Evolutionary conservation across 2,113 vertebrate genomes (phyloP).

Genomic region (Copsychus sechellarum): DNA sequence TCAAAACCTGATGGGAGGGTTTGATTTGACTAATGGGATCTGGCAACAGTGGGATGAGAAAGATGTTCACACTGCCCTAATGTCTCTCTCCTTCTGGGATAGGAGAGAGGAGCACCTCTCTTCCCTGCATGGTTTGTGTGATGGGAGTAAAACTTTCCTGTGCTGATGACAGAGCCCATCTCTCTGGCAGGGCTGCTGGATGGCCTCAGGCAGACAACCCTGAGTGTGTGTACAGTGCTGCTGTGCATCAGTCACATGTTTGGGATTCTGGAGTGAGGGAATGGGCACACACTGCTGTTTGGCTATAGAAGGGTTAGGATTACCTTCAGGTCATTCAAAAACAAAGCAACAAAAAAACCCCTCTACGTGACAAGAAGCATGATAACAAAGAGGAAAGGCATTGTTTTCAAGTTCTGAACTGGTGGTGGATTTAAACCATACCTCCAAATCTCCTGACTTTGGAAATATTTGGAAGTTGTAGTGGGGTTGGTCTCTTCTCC

Average conservation of each 20-base stretch:
- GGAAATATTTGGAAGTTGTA: neutral
- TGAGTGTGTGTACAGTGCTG: neutral
- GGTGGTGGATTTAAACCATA: neutral
- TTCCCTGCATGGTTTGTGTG: neutral
- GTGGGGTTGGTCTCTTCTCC: rapidly evolving
- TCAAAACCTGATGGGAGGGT: neutral
- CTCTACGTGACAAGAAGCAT: rapidly evolving
- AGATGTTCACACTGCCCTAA: neutral
- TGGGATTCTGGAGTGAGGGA: neutral
- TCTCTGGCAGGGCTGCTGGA: neutral
- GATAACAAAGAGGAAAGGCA: neutral
- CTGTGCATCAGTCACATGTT: neutral
- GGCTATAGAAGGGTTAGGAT: neutral
- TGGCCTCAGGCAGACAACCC: neutral
- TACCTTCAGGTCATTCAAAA: neutral
- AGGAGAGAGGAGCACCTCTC: neutral
- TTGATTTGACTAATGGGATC: neutral
- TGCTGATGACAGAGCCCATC: neutral
- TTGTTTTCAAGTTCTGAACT: neutral
- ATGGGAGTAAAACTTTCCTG: neutral
- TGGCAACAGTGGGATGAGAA: neutral
- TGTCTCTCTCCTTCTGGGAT: neutral
- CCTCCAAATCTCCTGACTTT: neutral
- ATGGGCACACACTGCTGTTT: neutral
- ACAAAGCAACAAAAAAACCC: neutral